phyloP scores from a whole-genome alignment of 2,113 vertebrate genomes.

The Nematolebias whitei region DNA sequence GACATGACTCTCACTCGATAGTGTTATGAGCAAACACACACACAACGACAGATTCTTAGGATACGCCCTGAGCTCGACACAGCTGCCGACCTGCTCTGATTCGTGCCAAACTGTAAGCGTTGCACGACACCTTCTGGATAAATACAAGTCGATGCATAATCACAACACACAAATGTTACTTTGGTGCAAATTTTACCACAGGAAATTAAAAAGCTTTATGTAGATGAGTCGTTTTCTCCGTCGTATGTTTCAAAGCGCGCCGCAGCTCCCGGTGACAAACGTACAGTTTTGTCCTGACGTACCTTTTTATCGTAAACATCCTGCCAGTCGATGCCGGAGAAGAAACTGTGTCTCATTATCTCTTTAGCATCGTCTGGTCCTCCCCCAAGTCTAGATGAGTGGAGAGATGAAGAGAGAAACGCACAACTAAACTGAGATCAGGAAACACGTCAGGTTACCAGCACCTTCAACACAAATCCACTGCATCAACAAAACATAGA shows the following conservation, averaged over 20 bases:
- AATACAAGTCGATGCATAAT: too few species aligned
- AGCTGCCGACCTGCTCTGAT: constrained; percentile 2
- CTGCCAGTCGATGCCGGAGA: constrained; percentile 94
- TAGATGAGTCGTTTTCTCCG: neutral
- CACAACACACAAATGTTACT: neutral
- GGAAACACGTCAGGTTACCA: neutral
- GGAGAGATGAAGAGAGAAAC: neutral
- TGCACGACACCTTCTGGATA: neutral
- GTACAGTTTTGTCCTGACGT: neutral
- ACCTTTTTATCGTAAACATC: constrained; percentile 99
- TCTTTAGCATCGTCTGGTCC: constrained; percentile 97
- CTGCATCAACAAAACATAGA: too few species aligned
- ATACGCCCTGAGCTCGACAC: constrained; percentile 12
- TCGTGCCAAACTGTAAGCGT: neutral
- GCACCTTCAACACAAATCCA: neutral
- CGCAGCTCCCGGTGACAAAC: neutral
- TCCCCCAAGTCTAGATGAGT: constrained; percentile 87
- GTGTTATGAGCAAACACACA: constrained; percentile 28
- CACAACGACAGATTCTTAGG: constrained; percentile 19
- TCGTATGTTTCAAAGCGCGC: neutral
- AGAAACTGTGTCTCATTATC: constrained; percentile 97
- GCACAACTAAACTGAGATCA: neutral
- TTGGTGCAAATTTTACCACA: neutral
- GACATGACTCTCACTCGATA: constrained; percentile 30
- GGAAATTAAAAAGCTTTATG: neutral